Conservation (phyloP, 2,888 invertebrate genomes). For the Dicranocentrus wangi region DNA sequence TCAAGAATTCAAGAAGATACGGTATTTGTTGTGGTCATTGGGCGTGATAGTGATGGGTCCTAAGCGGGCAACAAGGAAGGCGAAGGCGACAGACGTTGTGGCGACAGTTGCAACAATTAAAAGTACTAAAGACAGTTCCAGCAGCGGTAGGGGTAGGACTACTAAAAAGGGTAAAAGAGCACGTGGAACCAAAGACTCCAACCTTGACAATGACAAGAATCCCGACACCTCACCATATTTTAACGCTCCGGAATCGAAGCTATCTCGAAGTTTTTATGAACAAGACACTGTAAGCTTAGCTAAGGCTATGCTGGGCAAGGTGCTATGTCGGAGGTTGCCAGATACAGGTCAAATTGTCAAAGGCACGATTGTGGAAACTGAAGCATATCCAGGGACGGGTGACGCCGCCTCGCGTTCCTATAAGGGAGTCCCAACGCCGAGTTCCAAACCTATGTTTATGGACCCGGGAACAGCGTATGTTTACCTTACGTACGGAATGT, state of each 20-base stretch:
- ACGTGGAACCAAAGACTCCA: too few relatives aligned
- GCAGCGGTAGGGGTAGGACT: too few relatives aligned
- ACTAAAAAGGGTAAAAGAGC: too few relatives aligned
- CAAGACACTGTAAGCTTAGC: constrained; percentile 77
- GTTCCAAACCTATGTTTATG: constrained; percentile 84
- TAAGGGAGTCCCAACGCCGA: constrained; percentile 78
- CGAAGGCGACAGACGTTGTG: too few relatives aligned
- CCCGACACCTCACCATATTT: too few relatives aligned
- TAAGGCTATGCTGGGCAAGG: constrained; percentile 79
- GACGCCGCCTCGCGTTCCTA: constrained; percentile 83
- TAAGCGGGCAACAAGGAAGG: too few relatives aligned
- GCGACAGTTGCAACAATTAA: too few relatives aligned
- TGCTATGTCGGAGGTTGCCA: constrained; percentile 78
- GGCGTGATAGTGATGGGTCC: too few relatives aligned
- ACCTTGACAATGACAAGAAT: too few relatives aligned
- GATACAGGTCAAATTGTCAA: constrained; percentile 77
- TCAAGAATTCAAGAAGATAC: too few relatives aligned
- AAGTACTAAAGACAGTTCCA: too few relatives aligned
- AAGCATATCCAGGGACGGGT: constrained; percentile 81
- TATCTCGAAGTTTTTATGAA: constrained; percentile 75
- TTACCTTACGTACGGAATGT: constrained; percentile 85
- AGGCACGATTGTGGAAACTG: constrained; percentile 84
- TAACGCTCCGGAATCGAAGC: constrained; percentile 22
- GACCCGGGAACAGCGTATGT: constrained; percentile 82
- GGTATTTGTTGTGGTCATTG: too few relatives aligned